Base-by-base conservation (phyloP, 2,113 vertebrate genomes). In the Crotalus viridis region DNA sequence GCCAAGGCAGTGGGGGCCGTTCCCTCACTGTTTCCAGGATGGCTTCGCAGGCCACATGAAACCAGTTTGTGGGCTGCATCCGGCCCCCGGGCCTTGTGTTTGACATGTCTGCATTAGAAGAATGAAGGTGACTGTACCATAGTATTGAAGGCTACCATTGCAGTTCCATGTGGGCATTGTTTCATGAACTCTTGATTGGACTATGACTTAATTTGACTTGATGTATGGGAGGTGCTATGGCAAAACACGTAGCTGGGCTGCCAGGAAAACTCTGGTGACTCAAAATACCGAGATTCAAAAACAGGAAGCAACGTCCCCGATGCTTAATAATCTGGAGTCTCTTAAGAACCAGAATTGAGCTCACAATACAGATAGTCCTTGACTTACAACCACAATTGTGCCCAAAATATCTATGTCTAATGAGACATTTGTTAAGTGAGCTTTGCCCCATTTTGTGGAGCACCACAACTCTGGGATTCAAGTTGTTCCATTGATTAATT, bases 261-360 rank as follows among this genome's bases (percentile, higher is more conserved):
- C 46, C 22, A 51, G 61, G 55, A 87, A 43, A 88, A 88, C 39
- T 85, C 46, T 48, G 46, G 2, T 48, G 5, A 87, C 93, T 93
- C n/a, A 89, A 95, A 96, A 93, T 95, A 88, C 13, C 22, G 48
- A 94, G 89, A 91, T 93, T 39, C 24, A n/a, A n/a, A 89, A 93
- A 93, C 95, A 94, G 94, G 88, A 90, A 93, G 94, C 93, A 96
- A 94, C 93, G 93, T 95, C 59, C 51, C 96, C 94, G 94, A 94
- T 95, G 95, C 96, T 97, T 56, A 96, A 96, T 97, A 96, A 95
- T 95, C 94, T 93, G 93, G 87, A 89, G 94, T 95, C 94, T 93
- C 95, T 95, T 96, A 95, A 74, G 94, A 94, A 93, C 96, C 88
- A 94, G 96, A 95, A 95, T 94, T 93, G 96, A 94, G 93, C 94